These are phyloP conservation scores for Apogon talboti DNA, from an alignment of 2,797 vertebrate genomes.

Conservation along the genomic window DNA sequence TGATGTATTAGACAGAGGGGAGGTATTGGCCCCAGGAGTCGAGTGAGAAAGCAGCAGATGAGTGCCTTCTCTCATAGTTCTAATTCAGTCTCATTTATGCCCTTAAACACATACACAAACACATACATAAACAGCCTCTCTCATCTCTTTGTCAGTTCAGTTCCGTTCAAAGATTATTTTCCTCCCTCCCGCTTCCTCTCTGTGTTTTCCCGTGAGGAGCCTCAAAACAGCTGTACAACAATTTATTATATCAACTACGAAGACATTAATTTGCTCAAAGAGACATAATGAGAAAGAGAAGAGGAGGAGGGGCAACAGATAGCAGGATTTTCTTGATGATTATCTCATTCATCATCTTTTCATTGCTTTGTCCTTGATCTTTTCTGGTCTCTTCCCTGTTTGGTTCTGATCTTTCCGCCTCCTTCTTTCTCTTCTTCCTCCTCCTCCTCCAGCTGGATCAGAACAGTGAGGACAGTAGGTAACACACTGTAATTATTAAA, in stretches of 20 bases:
- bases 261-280: constrained; percentile 56
- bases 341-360: constrained; percentile 37
- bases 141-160: constrained; percentile 52
- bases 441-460: not conserved
- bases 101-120: constrained; percentile 20
- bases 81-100: constrained; percentile 56
- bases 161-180: constrained; percentile 49
- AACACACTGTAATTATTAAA: not conserved
- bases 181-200: constrained; percentile 24
- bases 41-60: constrained; percentile 39
- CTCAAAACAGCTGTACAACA: constrained; percentile 51
- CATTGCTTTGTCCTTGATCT: constrained; percentile 4
- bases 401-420: not conserved
- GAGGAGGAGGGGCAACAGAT: not conserved
- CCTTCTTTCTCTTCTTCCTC: too few species aligned
- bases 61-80: constrained; percentile 34
- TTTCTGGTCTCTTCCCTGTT: not conserved
- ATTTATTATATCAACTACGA: constrained; percentile 53
- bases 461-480: not conserved
- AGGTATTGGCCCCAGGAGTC: constrained; percentile 23
- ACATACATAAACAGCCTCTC: constrained; percentile 18
- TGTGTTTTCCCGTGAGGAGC: constrained; percentile 37
- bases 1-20: constrained; percentile 44
- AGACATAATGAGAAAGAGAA: constrained; percentile 25
- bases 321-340: constrained; percentile 20